A percentile compares a stretch with the other conserved stretches of the same genome.
phyloP scores from a whole-genome alignment of 35 echinoderm and acorn worm genomes.

The Holothuria glaberrima region DNA sequence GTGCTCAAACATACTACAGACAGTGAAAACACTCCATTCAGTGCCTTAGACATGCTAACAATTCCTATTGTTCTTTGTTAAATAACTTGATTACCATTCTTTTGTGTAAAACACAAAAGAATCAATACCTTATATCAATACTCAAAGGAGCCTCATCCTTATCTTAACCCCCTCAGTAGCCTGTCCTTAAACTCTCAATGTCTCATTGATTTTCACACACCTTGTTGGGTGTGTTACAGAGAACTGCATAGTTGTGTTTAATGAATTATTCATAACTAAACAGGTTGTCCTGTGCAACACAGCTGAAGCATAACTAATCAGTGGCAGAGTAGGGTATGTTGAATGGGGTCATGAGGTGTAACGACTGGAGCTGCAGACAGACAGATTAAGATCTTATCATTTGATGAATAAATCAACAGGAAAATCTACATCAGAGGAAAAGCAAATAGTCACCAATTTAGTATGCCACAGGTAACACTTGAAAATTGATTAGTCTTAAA shows the following conservation, averaged over 20 bases:
- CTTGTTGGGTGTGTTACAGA: neutral
- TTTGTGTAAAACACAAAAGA: neutral
- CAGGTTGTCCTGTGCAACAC: slow-evolving; percentile 39
- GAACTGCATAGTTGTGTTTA: neutral
- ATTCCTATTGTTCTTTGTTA: neutral
- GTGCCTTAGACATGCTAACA: neutral
- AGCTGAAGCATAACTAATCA: neutral
- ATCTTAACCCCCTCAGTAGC: too few species aligned
- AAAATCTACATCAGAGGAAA: too few species aligned
- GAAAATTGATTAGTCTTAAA: too few species aligned
- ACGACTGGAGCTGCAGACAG: too few species aligned
- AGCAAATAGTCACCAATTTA: too few species aligned
- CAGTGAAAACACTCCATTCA: neutral
- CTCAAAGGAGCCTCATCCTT: neutral
- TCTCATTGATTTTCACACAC: slow-evolving; percentile 22
- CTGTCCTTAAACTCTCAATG: slow-evolving; percentile 7
- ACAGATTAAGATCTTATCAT: too few species aligned
- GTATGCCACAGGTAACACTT: too few species aligned
- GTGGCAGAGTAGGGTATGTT: too few species aligned
- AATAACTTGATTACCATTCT: neutral
- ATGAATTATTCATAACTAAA: neutral
- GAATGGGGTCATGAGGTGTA: too few species aligned
- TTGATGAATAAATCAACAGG: too few species aligned
- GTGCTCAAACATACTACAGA: neutral
- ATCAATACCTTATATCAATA: neutral